Evolutionary conservation across 2,113 vertebrate species (phyloP), one percentile per base, ranked within the genome.

Genomic region (Tonatia bakeri): DNA sequence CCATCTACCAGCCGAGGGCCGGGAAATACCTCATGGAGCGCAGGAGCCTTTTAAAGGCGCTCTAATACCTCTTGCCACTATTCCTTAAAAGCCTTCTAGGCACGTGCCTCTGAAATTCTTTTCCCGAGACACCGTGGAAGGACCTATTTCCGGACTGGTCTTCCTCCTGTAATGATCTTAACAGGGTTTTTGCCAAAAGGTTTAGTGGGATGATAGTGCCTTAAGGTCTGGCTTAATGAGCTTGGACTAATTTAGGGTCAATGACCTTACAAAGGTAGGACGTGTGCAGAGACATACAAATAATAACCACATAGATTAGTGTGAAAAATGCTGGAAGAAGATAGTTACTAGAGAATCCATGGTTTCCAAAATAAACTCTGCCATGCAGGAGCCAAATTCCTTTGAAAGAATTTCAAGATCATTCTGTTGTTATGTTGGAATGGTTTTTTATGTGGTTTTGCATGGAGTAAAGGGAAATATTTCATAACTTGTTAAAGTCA

Each of bases 391-490:
- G 50, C 36, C 61, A 84, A 24, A 50, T 13, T 77, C 83, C 86
- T 75, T 90, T 50, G 38, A 79, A 91, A 43, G 4, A 75, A 15
- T 93, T 88, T 93, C 17, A 31, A 91, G 96, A 79, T 91, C 31
- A 91, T 70, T 77, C 52, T 87, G 24, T 79, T 76, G 11, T 87
- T 33, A 61, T 24, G 54, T 56, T 38, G 4, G 40, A 22, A 56
- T 50, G 69, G n/a, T n/a, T 80, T 80, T 40, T 93, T 75, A 38
- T 38, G 61, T 75, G 87, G n/a, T 64, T 92, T 89, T 93, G 28
- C 80, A 81, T 73, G 56, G 76, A 69, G 6, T 92, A 67, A 87
- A 20, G 26, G 22, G 22, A 65, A 45, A 61, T 83, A 93, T 89
- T 84, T 83, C 59, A 40, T 76, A 79, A 87, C 36, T 70, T 87